Evolutionary conservation across 2,797 vertebrate species (phyloP), one percentile per base, ranked within the genome.

Genomic region (Sus cebifrons): DNA sequence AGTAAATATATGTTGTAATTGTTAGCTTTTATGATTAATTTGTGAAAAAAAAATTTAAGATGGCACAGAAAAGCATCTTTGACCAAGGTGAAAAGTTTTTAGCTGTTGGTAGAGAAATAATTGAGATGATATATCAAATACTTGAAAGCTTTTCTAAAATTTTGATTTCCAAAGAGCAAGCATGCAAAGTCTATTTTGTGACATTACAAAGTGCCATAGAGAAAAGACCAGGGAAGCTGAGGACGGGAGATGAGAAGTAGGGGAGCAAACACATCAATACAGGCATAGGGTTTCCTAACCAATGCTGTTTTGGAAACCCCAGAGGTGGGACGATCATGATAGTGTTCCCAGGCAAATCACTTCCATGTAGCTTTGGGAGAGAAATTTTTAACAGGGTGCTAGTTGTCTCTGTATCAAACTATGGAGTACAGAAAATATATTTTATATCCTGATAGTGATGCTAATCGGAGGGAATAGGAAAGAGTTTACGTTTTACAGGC

Each of bases 241-340:
- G 13, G 10, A 65, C 32, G 56, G 40, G 25, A 27, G 3, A 32
- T 56, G 75, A 70, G n/a, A 56, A 13, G 3, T 68, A 21, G 54
- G 78, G 8, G 78, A 79, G 60, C 75, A 52, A 94, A 67, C 32
- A 67, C 93, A 96, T 68, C 92, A 78, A 98, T 56, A 87, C 25
- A 27, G 29, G 29, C 14, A 83, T 96, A 67, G 87, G 79, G 98
- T 98, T 98, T 95, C 98, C 98, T 95, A 98, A 97, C 96, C 94
- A 98, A 98, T 94, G 40, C 54, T 89, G 56, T 74, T 73, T 93
- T 88, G 92, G 91, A 89, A 90, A 78, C 95, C 95, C 83, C 83
- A 94, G 85, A 95, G 89, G 96, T 98, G 94, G 49, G 88, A 96
- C 62, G 56, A 92, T 44, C 36, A 12, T 97, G 95, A 68, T 77